phyloP scores from a whole-genome alignment of 2,113 vertebrate genomes.

The Microcebus murinus region DNA sequence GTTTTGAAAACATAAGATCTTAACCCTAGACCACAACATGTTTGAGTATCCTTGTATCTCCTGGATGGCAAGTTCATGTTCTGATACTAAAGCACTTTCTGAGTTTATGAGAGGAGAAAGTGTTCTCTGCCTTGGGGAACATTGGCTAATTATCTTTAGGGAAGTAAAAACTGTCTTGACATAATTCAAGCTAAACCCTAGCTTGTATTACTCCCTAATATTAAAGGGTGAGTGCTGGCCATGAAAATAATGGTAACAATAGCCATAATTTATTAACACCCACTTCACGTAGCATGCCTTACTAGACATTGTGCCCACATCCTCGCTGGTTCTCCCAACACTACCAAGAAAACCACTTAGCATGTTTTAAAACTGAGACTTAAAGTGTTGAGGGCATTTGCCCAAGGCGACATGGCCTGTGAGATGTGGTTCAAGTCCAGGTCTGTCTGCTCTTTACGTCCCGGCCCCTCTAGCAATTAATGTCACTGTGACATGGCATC shows the following conservation, averaged over 20 bases:
- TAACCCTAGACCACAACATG: background rate
- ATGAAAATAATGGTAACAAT: background rate
- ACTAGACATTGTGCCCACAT: background rate
- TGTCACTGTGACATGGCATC: background rate
- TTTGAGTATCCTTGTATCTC: background rate
- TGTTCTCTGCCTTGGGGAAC: background rate
- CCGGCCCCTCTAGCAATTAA: background rate
- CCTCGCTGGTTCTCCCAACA: background rate
- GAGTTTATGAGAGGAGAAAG: background rate
- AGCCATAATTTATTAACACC: background rate
- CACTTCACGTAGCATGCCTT: rapidly evolving
- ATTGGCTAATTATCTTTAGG: background rate
- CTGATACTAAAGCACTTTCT: background rate
- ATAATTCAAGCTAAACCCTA: background rate
- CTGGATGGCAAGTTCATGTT: background rate
- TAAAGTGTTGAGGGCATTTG: too few species aligned
- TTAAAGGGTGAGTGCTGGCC: background rate
- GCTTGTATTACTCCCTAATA: background rate
- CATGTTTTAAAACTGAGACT: background rate
- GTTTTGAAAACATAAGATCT: background rate
- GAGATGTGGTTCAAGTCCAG: background rate
- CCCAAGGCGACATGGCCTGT: background rate
- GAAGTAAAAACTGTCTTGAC: background rate
- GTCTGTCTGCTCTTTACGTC: background rate
- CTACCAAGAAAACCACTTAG: background rate